phyloP scores from a whole-genome alignment of 2,113 vertebrate genomes.

The Leiothrix lutea region DNA sequence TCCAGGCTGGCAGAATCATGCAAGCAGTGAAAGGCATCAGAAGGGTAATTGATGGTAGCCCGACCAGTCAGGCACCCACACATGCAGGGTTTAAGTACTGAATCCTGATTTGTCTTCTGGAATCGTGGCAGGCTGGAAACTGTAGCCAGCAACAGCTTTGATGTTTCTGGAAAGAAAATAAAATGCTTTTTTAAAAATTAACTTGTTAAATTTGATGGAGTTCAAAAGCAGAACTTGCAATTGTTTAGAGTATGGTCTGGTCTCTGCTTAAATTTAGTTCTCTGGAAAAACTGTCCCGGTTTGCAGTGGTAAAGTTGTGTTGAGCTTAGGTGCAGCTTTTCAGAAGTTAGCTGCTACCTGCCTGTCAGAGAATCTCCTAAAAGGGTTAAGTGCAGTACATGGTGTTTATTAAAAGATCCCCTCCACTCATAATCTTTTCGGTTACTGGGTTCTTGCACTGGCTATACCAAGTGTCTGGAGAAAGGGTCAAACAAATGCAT shows the following conservation, averaged over 20 bases:
- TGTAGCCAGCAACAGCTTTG: not conserved
- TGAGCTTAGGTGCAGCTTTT: not conserved
- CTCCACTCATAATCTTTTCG: not conserved
- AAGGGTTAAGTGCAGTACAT: not conserved
- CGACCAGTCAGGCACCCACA: too few species aligned
- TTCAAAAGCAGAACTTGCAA: not conserved
- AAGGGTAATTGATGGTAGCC: not conserved
- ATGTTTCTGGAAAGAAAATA: not conserved
- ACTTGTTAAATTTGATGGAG: not conserved
- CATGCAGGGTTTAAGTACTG: rapidly evolving
- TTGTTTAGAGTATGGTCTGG: not conserved
- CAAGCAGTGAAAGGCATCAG: not conserved
- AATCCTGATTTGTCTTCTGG: not conserved
- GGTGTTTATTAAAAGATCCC: not conserved
- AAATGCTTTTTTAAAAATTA: not conserved
- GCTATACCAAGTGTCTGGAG: not conserved
- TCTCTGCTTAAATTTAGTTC: not conserved
- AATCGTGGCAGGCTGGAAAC: not conserved
- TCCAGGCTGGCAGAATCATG: rapidly evolving
- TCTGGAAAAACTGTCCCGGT: not conserved
- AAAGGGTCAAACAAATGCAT: not conserved
- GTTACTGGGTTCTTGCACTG: not conserved
- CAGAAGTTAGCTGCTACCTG: not conserved
- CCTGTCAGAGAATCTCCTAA: not conserved
- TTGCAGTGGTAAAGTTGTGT: not conserved